Evolutionary conservation across 2,888 invertebrate species (phyloP).

Genomic region (Scaptomyza cyrtandrae): DNA sequence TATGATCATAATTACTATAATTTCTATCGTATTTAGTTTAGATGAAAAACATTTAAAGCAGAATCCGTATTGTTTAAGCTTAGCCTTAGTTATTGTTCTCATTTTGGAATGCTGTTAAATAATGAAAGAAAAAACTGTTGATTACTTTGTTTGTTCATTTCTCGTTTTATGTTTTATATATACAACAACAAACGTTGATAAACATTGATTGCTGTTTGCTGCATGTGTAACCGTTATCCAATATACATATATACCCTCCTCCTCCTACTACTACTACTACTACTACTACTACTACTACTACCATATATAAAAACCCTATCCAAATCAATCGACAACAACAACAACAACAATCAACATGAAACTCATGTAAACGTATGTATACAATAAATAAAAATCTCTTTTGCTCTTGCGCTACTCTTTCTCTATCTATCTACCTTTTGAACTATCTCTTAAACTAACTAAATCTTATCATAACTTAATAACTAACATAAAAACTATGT

Average conservation of each 20-base stretch:
- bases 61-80: slow-evolving; percentile 30
- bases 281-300: slow-evolving; percentile 41
- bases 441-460: slow-evolving; percentile 2
- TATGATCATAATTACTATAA: slow-evolving; percentile 14
- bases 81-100: slow-evolving; percentile 38
- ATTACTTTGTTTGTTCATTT: slow-evolving; percentile 58
- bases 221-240: slow-evolving; percentile 46
- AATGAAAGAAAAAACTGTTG: slow-evolving; percentile 29
- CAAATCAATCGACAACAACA: slow-evolving; percentile 56
- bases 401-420: slow-evolving; percentile 23
- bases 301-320: slow-evolving; percentile 36
- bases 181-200: slow-evolving; percentile 44
- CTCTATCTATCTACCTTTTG: not conserved
- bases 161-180: slow-evolving; percentile 59
- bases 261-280: slow-evolving; percentile 32
- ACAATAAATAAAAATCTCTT: slow-evolving; percentile 33
- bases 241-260: slow-evolving; percentile 25
- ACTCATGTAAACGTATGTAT: slow-evolving; percentile 82
- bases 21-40: slow-evolving; percentile 43
- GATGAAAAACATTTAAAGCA: no score
- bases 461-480: not conserved
- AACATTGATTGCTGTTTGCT: slow-evolving; percentile 66
- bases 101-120: slow-evolving; percentile 59
- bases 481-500: not conserved
- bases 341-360: slow-evolving; percentile 61